Percentiles rank a stretch among this genome's conserved stretches.
These are phyloP conservation scores for Phaenicophaeus curvirostris DNA, from an alignment of 2,797 vertebrate genomes.

Conservation along the genomic window DNA sequence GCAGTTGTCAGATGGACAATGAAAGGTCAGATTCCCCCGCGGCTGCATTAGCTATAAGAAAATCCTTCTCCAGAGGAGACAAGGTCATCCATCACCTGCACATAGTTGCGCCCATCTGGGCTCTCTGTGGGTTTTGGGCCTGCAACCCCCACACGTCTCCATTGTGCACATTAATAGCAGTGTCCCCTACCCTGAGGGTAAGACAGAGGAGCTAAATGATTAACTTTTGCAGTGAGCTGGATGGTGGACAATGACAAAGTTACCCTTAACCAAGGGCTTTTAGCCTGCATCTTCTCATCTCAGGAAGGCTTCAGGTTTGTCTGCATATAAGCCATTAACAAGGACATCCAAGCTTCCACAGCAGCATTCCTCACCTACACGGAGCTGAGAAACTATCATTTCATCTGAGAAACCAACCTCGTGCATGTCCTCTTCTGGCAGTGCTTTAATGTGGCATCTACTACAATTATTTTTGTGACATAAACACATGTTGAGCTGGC, in stretches of 20 bases:
- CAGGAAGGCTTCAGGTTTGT: background rate
- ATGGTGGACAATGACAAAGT: rapidly evolving
- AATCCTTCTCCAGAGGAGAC: background rate
- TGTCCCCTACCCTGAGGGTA: background rate
- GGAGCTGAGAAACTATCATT: background rate
- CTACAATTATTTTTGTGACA: background rate
- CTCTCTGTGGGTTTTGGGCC: background rate
- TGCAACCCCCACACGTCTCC: rapidly evolving
- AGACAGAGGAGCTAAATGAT: background rate
- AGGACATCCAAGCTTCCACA: rapidly evolving
- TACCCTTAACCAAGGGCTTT: background rate
- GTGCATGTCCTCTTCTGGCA: background rate
- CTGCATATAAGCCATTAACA: background rate
- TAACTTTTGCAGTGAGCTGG: background rate
- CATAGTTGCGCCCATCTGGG: background rate
- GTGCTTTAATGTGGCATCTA: background rate
- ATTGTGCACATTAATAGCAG: background rate
- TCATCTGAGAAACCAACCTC: background rate
- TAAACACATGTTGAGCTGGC: background rate
- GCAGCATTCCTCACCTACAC: rapidly evolving
- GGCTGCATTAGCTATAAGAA: background rate
- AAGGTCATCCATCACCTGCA: background rate
- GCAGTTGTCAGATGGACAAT: background rate
- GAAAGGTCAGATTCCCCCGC: background rate
- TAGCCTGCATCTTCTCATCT: background rate